Evolutionary conservation across 2,888 invertebrate species (phyloP).

Genomic region (Ditylenchus weischeri): DNA sequence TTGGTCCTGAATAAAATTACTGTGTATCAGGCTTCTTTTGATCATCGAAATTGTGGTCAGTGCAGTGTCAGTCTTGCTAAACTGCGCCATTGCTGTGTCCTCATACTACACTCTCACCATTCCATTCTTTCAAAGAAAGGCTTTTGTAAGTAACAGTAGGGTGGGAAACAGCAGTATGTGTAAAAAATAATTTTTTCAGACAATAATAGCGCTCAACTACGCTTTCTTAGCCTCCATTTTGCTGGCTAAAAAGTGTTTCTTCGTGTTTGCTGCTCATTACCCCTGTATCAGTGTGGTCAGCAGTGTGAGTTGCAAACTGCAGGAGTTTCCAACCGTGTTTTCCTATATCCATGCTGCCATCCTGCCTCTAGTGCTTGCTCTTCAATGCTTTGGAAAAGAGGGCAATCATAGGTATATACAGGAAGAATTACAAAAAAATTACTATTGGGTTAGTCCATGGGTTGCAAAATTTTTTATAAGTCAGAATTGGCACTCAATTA

Average conservation of each 20-base stretch:
- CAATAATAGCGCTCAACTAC: conserved; percentile 29
- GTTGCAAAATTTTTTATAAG: too few relatives aligned
- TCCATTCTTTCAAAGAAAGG: conserved; percentile 24
- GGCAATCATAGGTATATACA: too few relatives aligned
- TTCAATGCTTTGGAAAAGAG: conserved; percentile 8
- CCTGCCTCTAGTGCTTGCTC: conserved; percentile 23
- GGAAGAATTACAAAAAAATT: too few relatives aligned
- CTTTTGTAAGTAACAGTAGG: conserved; percentile 17
- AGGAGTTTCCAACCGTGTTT: conserved; percentile 35
- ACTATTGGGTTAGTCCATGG: too few relatives aligned
- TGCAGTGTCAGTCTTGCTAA: conserved; percentile 24
- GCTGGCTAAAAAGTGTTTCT: conserved; percentile 33
- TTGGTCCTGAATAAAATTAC: neutral
- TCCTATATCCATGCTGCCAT: conserved; percentile 26
- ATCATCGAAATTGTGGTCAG: conserved; percentile 23
- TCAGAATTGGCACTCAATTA: too few relatives aligned
- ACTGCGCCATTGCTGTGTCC: conserved; percentile 22
- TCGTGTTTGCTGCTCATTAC: conserved; percentile 25
- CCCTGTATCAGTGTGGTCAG: conserved; percentile 30
- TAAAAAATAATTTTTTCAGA: conserved; percentile 13
- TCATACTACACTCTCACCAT: conserved; percentile 25
- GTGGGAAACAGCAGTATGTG: neutral
- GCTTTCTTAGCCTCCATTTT: conserved; percentile 29
- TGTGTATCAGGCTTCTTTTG: conserved; percentile 14
- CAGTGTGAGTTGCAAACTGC: conserved; percentile 31